These are phyloP conservation scores for Drosophila cyrtoloma DNA, from an alignment of 2,888 invertebrate genomes.

Conservation along the genomic window DNA sequence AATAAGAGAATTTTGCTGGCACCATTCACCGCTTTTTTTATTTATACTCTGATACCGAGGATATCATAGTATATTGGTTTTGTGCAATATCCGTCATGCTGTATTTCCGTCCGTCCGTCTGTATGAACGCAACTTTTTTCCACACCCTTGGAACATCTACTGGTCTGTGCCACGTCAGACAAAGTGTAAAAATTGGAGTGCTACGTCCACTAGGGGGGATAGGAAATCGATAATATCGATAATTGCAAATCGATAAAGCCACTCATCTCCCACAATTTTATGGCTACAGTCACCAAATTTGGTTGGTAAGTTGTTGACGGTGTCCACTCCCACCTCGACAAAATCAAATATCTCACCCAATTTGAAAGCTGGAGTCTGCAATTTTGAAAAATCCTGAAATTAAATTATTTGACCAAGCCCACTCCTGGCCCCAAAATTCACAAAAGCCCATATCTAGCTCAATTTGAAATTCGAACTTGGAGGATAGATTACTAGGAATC, in stretches of 20 bases:
- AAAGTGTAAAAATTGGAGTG: too few relatives aligned
- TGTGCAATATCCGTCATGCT: background rate
- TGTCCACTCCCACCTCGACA: background rate
- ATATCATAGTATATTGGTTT: background rate
- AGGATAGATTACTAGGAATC: background rate
- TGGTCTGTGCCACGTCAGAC: too few relatives aligned
- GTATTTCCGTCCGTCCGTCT: background rate
- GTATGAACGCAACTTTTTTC: background rate
- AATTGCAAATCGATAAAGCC: background rate
- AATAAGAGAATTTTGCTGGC: conserved; percentile 13
- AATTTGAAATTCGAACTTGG: too few relatives aligned
- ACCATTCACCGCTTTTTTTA: conserved; percentile 18
- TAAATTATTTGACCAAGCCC: too few relatives aligned
- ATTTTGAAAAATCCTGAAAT: too few relatives aligned
- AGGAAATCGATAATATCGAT: too few relatives aligned
- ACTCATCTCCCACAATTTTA: background rate
- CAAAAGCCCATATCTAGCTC: too few relatives aligned
- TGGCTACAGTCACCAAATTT: background rate
- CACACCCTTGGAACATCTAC: too few relatives aligned
- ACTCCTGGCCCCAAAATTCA: too few relatives aligned
- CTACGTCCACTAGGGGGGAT: too few relatives aligned
- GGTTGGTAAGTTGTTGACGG: background rate
- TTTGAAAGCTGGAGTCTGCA: background rate
- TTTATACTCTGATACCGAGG: background rate
- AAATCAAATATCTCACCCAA: background rate